phyloP scores from a whole-genome alignment of 2,888 invertebrate species.

The Sminthurinus aureus region DNA sequence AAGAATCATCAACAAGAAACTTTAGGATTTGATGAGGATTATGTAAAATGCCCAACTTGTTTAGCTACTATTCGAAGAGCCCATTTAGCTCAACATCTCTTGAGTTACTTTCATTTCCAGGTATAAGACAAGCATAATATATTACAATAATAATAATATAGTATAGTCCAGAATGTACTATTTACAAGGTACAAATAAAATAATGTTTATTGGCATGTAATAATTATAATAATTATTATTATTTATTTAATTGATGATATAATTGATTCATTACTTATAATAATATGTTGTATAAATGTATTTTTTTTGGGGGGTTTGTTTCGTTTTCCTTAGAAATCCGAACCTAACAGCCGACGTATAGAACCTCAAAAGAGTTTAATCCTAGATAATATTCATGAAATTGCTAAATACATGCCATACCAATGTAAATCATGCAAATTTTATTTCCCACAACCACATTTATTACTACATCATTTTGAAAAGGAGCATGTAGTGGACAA shows the following conservation, averaged over 20 bases:
- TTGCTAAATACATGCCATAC: slow-evolving; percentile 21
- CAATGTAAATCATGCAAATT: slow-evolving; percentile 33
- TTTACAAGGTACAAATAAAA: background rate
- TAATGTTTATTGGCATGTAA: no score
- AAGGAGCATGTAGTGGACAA: background rate
- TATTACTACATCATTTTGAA: slow-evolving; percentile 25
- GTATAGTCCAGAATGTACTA: background rate
- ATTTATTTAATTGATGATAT: background rate
- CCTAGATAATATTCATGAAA: slow-evolving; percentile 26
- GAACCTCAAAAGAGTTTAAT: slow-evolving; percentile 27
- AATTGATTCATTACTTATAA: background rate
- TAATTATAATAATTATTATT: no score
- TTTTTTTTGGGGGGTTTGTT: slow-evolving; percentile 3
- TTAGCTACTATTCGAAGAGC: slow-evolving; percentile 1
- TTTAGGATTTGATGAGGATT: background rate
- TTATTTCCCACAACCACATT: slow-evolving; percentile 18
- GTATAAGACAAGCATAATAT: no score
- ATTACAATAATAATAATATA: no score
- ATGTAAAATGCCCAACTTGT: slow-evolving; percentile 30
- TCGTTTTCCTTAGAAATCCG: slow-evolving; percentile 13
- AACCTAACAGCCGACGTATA: background rate
- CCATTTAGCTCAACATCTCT: slow-evolving; percentile 28
- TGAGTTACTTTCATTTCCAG: slow-evolving; percentile 32
- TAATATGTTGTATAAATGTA: background rate
- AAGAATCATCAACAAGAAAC: background rate